Percentiles rank a stretch among this genome's conserved stretches.
phyloP scores from a whole-genome alignment of 2,888 invertebrate genomes.

The Syritta pipiens region DNA sequence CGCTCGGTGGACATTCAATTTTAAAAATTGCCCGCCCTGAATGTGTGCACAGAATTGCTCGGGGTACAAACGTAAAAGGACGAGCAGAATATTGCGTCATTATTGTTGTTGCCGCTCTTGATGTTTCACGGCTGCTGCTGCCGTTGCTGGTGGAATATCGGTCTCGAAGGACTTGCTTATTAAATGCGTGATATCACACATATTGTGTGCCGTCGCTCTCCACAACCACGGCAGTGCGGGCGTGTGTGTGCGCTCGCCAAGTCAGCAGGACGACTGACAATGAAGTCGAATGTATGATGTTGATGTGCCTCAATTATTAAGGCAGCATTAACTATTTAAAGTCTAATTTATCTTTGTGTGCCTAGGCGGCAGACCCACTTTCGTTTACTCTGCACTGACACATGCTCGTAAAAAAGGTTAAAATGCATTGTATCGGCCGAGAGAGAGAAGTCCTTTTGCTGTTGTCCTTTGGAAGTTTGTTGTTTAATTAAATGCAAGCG shows the following conservation, averaged over 20 bases:
- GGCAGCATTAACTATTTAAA: constrained; percentile 33
- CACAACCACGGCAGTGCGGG: too few species aligned
- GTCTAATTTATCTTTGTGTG: constrained; percentile 31
- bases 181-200: constrained; percentile 30
- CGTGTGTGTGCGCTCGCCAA: not conserved
- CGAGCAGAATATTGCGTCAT: constrained; percentile 40
- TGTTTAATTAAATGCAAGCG: constrained; percentile 10
- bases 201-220: constrained; percentile 7
- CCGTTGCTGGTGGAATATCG: constrained; percentile 14
- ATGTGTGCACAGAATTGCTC: not conserved
- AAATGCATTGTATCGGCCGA: constrained; percentile 30
- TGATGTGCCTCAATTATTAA: constrained; percentile 40
- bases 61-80: constrained; percentile 10
- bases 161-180: constrained; percentile 35
- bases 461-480: not conserved
- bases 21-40: constrained; percentile 17
- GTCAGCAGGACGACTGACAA: not conserved
- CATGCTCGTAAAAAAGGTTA: constrained; percentile 9
- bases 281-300: not conserved
- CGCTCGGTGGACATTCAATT: not conserved
- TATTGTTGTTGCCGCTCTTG: too few species aligned
- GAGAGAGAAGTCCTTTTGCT: not conserved
- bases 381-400: constrained; percentile 4
- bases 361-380: constrained; percentile 11
- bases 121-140: not conserved